A percentile compares a stretch with the other conserved stretches of the same genome.
These are phyloP conservation scores for Apostichopus parvimensis DNA, from an alignment of 35 echinoderm and acorn worm species.

Conservation along the genomic window DNA sequence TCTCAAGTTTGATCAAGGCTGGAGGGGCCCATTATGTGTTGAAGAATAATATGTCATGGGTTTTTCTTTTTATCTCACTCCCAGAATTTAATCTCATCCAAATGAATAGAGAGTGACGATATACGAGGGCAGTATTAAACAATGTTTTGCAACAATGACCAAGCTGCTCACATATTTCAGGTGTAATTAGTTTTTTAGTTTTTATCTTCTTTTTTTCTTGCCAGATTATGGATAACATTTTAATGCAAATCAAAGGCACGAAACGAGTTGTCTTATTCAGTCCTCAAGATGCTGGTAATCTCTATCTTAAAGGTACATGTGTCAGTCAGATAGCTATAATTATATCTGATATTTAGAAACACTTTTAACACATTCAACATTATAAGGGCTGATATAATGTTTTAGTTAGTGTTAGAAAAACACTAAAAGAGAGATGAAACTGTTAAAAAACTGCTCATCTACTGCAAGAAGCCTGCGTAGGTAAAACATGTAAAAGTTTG, in stretches of 20 bases:
- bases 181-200: not conserved
- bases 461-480: too few species aligned
- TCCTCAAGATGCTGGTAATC: constrained; percentile 84
- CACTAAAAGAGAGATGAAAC: too few species aligned
- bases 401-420: too few species aligned
- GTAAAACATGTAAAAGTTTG: too few species aligned
- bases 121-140: not conserved
- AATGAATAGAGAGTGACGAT: not conserved
- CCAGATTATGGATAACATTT: constrained; percentile 95
- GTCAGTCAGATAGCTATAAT: too few species aligned
- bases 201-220: not conserved
- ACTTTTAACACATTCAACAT: too few species aligned
- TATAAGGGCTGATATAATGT: too few species aligned
- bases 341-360: too few species aligned
- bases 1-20: too few species aligned
- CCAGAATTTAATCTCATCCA: not conserved
- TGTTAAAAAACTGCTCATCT: too few species aligned
- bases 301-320: constrained; percentile 84
- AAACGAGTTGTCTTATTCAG: constrained; percentile 92
- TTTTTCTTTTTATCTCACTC: not conserved
- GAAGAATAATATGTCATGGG: not conserved
- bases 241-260: constrained; percentile 92
- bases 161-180: too few species aligned
- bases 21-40: too few species aligned
- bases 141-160: not conserved